phyloP scores from a whole-genome alignment of 2,888 invertebrate genomes.

The Amiota communis region DNA sequence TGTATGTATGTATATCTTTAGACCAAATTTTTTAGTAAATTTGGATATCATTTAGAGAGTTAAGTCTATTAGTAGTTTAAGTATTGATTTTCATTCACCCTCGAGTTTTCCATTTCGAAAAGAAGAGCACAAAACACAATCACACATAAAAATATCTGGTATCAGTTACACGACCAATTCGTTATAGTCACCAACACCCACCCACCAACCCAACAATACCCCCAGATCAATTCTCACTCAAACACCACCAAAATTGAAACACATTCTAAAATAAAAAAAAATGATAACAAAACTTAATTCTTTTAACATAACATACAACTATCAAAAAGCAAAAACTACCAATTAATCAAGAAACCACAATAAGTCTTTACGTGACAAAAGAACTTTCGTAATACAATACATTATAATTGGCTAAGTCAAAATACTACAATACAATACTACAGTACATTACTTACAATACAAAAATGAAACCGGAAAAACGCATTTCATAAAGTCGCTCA shows the following conservation, averaged over 20 bases:
- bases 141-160: not conserved
- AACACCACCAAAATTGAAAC: not conserved
- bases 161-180: no score
- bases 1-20: not conserved
- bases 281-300: no score
- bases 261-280: not conserved
- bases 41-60: conserved; percentile 16
- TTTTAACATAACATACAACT: no score
- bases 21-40: conserved; percentile 3
- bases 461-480: not conserved
- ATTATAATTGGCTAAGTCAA: conserved; percentile 22
- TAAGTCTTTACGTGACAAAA: not conserved
- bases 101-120: conserved; percentile 27
- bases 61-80: conserved; percentile 15
- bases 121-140: not conserved
- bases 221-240: not conserved
- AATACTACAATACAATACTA: not conserved
- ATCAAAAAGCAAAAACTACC: not conserved
- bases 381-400: not conserved
- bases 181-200: no score
- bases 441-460: no score
- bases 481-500: conserved; percentile 67
- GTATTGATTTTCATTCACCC: conserved; percentile 24
- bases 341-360: not conserved
- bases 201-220: no score